Percentiles rank a stretch among this genome's conserved stretches.
These are phyloP conservation scores for Lemur catta DNA, from an alignment of 2,797 vertebrate genomes.

Conservation along the genomic window DNA sequence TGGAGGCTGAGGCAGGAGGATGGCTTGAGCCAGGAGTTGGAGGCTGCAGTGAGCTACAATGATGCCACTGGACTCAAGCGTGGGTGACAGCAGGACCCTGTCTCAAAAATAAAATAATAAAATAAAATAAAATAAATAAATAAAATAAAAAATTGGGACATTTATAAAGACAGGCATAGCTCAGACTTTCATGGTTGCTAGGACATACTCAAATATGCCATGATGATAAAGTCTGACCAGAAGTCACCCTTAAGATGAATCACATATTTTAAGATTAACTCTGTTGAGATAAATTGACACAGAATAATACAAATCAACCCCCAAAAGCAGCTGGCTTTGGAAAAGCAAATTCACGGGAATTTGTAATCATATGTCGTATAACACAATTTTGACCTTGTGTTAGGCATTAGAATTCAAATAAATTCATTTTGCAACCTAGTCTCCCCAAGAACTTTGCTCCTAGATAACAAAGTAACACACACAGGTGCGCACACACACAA, in stretches of 20 bases:
- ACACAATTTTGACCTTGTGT: not conserved
- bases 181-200: not conserved
- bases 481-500: not conserved
- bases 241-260: not conserved
- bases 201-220: not conserved
- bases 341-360: constrained; percentile 1
- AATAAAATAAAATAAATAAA: not conserved
- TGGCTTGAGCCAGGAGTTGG: no score
- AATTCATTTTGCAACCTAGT: not conserved
- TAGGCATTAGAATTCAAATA: not conserved
- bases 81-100: no score
- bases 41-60: no score
- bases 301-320: not conserved
- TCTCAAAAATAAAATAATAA: not conserved
- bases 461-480: not conserved
- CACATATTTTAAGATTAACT: not conserved
- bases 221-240: not conserved
- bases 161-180: not conserved
- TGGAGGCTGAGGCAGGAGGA: no score
- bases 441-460: constrained; percentile 4
- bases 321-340: not conserved
- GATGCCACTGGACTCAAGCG: no score
- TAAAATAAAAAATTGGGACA: not conserved
- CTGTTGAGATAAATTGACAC: not conserved
- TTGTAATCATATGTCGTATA: not conserved